phyloP scores from a whole-genome alignment of 2,113 vertebrate species.

The Rhinichthys klamathensis region DNA sequence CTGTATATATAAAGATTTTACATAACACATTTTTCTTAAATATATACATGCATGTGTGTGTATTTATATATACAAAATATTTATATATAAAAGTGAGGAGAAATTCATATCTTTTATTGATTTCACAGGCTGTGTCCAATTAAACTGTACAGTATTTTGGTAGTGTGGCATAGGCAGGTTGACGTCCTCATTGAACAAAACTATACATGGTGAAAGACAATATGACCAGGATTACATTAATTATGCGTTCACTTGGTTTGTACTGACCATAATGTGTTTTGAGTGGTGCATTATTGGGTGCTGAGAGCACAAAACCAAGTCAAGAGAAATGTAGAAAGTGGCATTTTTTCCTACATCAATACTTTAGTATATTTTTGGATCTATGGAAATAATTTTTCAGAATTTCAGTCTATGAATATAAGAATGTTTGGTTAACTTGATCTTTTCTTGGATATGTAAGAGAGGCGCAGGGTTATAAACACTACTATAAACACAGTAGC shows the following conservation, averaged over 20 bases:
- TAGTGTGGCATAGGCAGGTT: too few relatives aligned
- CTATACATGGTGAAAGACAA: not conserved
- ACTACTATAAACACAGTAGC: conserved; percentile 54
- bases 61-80: too few relatives aligned
- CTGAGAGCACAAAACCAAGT: not conserved
- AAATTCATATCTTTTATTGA: too few relatives aligned
- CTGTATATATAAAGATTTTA: too few relatives aligned
- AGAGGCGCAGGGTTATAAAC: conserved; percentile 51
- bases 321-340: not conserved
- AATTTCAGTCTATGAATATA: not conserved
- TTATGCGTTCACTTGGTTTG: not conserved
- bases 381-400: not conserved
- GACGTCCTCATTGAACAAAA: not conserved
- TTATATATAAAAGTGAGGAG: too few relatives aligned
- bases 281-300: not conserved
- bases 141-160: too few relatives aligned
- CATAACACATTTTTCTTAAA: too few relatives aligned
- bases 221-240: not conserved
- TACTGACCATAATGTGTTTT: not conserved
- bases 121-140: too few relatives aligned
- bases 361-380: not conserved
- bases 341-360: not conserved
- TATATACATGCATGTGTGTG: too few relatives aligned
- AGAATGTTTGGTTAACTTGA: conserved; percentile 31
- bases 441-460: conserved; percentile 33